phyloP scores from a whole-genome alignment of 2,113 vertebrate genomes.

The Malurus elegans region DNA sequence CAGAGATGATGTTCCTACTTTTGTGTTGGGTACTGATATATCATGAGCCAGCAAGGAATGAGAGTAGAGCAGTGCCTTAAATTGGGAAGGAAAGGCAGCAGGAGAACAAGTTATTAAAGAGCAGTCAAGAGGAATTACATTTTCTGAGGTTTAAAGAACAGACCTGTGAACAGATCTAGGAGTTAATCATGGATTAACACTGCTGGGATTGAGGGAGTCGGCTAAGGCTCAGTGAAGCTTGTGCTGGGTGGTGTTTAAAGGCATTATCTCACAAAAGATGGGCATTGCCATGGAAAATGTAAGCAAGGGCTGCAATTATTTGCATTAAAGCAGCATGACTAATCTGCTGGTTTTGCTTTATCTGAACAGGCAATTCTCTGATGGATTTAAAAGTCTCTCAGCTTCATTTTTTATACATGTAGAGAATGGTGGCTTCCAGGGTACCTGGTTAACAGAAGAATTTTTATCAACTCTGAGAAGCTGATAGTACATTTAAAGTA shows the following conservation, averaged over 20 bases:
- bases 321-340: conserved; percentile 37
- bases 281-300: conserved; percentile 25
- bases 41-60: neutral
- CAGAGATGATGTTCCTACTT: neutral
- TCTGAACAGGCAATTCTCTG: neutral
- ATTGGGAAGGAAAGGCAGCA: neutral
- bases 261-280: conserved; percentile 40
- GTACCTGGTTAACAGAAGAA: neutral
- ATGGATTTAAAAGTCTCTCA: neutral
- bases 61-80: neutral
- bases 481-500: neutral
- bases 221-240: conserved; percentile 1
- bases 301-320: conserved; percentile 37
- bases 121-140: conserved; percentile 30
- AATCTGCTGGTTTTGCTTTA: conserved; percentile 22
- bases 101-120: neutral
- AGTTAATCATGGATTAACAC: conserved; percentile 54
- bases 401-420: neutral
- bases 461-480: neutral
- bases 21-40: neutral
- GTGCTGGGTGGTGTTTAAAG: conserved; percentile 4
- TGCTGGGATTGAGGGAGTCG: conserved; percentile 4
- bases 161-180: conserved; percentile 18
- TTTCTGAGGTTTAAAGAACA: conserved; percentile 32
- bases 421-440: neutral